Evolutionary conservation across 2,113 vertebrate genomes (phyloP), one percentile per base, ranked within the genome.

Genomic region (Mystacornis crossleyi): DNA sequence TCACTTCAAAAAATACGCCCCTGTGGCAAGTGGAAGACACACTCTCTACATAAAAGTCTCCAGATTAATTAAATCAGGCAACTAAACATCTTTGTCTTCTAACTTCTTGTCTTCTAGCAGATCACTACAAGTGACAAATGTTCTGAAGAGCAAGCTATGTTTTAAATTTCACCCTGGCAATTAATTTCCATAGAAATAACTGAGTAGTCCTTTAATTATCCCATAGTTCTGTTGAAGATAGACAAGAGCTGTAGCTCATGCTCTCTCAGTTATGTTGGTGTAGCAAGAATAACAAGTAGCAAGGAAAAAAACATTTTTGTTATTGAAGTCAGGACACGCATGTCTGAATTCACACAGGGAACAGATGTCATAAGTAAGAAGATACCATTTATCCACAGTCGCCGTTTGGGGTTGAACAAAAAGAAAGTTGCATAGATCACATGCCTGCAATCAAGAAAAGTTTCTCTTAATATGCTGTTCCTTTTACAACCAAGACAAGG

Each of bases 311-410:
- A 55, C 89, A 24, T 72, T 94, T 95, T 94, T 96, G 53, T 97
- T 96, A n/a, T 72, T 94, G 90, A 86, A 96, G 96, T 94, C 96
- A 95, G 69, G 86, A 43, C 72, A 86, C 3, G 19, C 92, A 81
- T 96, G 85, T 96, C 95, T 1, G 53, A 92, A 74, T 86, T 95
- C 96, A 95, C 93, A 61, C 90, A 93, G 93, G 82, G 96, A 92
- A 11, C 92, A 96, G 96, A 95, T 97, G 93, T 86, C 72, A 29
- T 66, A 61, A 95, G 95, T 69, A 97, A 95, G 95, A 84, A 54
- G 96, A 96, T 48, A 93, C 29, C 65, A 43, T 90, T 92, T 90
- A 72, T 66, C 77, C 51, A 18, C 90, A 81, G 43, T 88, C 2
- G 1, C 70, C 8, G 12, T 78, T 86, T 81, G 77, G 53, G 89